These are phyloP conservation scores for Papilio gigon DNA, from an alignment of 2,888 invertebrate species.

Conservation along the genomic window DNA sequence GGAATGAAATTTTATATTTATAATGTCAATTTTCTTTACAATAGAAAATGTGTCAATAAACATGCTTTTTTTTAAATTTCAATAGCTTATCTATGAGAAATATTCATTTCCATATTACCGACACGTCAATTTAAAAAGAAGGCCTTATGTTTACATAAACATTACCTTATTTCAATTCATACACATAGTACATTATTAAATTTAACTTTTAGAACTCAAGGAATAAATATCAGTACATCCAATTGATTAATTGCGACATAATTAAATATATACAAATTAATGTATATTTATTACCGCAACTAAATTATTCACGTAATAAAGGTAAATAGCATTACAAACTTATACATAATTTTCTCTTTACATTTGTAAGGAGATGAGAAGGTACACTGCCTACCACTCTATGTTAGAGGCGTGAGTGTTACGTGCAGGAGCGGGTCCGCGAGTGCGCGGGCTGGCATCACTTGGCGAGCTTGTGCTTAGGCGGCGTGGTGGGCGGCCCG, in stretches of 20 bases:
- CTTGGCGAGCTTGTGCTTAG: slow-evolving; percentile 76
- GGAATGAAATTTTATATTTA: slow-evolving; percentile 7
- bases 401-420: neutral
- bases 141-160: neutral
- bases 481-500: slow-evolving; percentile 77
- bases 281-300: neutral
- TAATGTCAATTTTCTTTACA: slow-evolving; percentile 8
- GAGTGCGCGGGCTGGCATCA: slow-evolving; percentile 60
- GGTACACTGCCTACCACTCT: neutral
- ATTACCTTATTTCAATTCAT: neutral
- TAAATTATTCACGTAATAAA: neutral
- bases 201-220: neutral
- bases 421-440: neutral
- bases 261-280: slow-evolving; percentile 11
- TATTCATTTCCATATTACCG: neutral
- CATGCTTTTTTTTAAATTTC: neutral
- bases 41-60: slow-evolving; percentile 3
- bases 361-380: neutral
- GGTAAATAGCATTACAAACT: neutral
- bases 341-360: slow-evolving; percentile 1
- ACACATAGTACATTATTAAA: neutral
- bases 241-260: slow-evolving; percentile 9
- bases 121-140: neutral
- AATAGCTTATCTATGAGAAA: neutral
- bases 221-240: slow-evolving; percentile 15